Evolutionary conservation across 2,113 vertebrate genomes (phyloP).

Genomic region (Varanus salvator): DNA sequence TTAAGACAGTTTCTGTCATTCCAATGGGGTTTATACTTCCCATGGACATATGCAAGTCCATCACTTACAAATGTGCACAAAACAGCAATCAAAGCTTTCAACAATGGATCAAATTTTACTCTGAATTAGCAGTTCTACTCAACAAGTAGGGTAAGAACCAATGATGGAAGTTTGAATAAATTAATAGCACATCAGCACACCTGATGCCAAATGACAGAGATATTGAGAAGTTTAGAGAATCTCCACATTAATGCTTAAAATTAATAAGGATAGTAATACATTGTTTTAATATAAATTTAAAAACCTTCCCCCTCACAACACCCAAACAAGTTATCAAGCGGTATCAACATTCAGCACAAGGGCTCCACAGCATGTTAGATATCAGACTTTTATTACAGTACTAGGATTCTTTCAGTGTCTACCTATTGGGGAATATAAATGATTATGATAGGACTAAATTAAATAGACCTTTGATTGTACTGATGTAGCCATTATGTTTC

Average conservation of each 20-base stretch:
- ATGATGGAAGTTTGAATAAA: background rate
- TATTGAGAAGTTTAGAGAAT: background rate
- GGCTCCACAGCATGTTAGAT: background rate
- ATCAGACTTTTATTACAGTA: background rate
- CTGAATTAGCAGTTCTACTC: background rate
- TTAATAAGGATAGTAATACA: background rate
- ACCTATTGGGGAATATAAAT: constrained; percentile 19
- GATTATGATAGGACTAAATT: constrained; percentile 40
- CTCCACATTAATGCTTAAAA: background rate
- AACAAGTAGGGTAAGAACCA: background rate
- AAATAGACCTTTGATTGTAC: constrained; percentile 38
- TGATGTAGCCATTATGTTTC: constrained; percentile 37
- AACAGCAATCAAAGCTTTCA: background rate
- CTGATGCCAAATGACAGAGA: background rate
- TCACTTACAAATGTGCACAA: background rate
- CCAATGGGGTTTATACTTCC: background rate
- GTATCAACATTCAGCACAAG: background rate
- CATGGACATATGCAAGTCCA: background rate
- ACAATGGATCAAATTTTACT: background rate
- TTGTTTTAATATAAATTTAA: background rate
- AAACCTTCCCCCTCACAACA: background rate
- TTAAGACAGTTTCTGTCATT: background rate
- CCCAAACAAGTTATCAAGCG: background rate
- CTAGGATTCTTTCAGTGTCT: constrained; percentile 10
- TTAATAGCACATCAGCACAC: background rate